Conservation (phyloP, 2,888 invertebrate genomes). For the Cryptocephalus moraei region DNA sequence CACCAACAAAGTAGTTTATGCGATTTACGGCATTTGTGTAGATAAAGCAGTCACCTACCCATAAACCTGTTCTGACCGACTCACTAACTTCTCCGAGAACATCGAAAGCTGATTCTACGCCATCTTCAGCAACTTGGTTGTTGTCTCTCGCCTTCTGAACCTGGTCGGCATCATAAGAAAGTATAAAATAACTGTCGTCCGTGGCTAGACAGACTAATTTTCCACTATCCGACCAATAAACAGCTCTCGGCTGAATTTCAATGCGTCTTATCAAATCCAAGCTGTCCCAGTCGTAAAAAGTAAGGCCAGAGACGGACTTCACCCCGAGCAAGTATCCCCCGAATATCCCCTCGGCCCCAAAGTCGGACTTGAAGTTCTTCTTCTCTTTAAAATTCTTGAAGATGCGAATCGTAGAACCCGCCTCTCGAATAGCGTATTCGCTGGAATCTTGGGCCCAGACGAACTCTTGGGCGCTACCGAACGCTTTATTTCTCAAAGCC, state of each 20-base stretch:
- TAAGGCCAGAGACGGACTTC: slow-evolving; percentile 81
- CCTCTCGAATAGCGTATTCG: slow-evolving; percentile 78
- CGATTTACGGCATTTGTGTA: slow-evolving; percentile 97
- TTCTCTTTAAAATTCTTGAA: slow-evolving; percentile 98
- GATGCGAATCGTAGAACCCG: slow-evolving; percentile 80
- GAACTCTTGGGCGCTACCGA: slow-evolving; percentile 96
- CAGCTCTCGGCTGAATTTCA: slow-evolving; percentile 88
- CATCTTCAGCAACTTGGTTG: slow-evolving; percentile 78
- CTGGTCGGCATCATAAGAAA: slow-evolving; percentile 76
- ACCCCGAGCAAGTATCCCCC: slow-evolving; percentile 50
- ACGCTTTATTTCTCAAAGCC: slow-evolving; percentile 97
- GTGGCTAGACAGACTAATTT: slow-evolving; percentile 88
- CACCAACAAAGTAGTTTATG: slow-evolving; percentile 98
- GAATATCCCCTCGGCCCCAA: slow-evolving; percentile 77
- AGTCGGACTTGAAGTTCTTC: slow-evolving; percentile 92
- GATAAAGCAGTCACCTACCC: slow-evolving; percentile 99
- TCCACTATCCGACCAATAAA: slow-evolving; percentile 96
- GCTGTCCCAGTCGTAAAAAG: slow-evolving; percentile 97
- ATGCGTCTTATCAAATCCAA: slow-evolving; percentile 86
- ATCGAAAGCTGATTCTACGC: slow-evolving; percentile 93
- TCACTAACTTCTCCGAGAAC: slow-evolving; percentile 93
- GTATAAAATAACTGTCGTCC: slow-evolving; percentile 89
- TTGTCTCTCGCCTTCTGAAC: slow-evolving; percentile 69
- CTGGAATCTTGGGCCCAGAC: slow-evolving; percentile 98
- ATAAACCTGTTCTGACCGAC: slow-evolving; percentile 85